Percentiles rank a stretch among this genome's conserved stretches.
Conservation (phyloP, 2,113 vertebrate species). For the Lophius piscatorius region DNA sequence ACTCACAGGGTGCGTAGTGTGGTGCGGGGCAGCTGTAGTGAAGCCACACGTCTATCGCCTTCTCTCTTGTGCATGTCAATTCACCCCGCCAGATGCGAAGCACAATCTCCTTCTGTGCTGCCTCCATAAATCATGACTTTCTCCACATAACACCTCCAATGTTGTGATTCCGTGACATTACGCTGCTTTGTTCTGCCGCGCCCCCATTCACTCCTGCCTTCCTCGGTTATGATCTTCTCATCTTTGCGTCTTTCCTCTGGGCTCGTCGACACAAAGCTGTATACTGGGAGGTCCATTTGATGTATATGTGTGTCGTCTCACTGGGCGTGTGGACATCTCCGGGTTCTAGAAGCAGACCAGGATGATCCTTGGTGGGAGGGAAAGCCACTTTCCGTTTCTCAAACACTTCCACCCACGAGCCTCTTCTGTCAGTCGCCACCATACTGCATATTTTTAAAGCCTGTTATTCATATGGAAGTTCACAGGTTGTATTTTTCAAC, state of each 20-base stretch:
- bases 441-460: constrained; percentile 12
- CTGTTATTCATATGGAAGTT: neutral
- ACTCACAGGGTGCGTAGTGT: constrained; percentile 51
- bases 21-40: constrained; percentile 73
- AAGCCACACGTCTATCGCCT: constrained; percentile 55
- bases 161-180: constrained; percentile 19
- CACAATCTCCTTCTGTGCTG: constrained; percentile 78
- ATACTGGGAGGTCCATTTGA: neutral
- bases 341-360: constrained; percentile 6
- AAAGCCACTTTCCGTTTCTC: neutral
- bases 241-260: constrained; percentile 10
- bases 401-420: neutral
- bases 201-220: neutral
- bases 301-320: neutral
- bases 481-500: neutral
- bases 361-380: constrained; percentile 1
- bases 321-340: constrained; percentile 16
- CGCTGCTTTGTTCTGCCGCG: neutral
- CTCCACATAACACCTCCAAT: constrained; percentile 42
- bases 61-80: constrained; percentile 80
- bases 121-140: constrained; percentile 72
- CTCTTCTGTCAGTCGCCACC: neutral
- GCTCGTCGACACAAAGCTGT: neutral
- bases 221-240: constrained; percentile 1
- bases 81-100: constrained; percentile 50